Conservation (phyloP, 2,113 vertebrate species). For the Gyps fulvus region DNA sequence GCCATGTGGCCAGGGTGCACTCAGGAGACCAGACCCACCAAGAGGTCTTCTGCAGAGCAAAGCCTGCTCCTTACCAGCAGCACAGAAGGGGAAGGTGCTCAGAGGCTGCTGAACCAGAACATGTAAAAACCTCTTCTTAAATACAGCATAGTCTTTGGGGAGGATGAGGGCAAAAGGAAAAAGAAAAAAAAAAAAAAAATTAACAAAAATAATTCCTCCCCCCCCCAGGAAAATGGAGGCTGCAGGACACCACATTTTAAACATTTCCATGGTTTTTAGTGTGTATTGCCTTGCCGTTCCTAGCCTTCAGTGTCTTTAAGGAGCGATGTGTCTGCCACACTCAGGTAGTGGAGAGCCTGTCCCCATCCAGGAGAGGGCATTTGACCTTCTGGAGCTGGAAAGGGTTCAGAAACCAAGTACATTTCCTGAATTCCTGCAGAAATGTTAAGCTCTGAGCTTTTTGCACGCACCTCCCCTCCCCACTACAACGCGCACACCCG, state of each 20-base stretch:
- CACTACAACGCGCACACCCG: fast-evolving
- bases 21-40: neutral
- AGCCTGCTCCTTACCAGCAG: neutral
- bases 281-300: neutral
- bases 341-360: neutral
- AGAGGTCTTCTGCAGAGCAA: neutral
- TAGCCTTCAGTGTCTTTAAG: neutral
- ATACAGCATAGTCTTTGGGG: neutral
- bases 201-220: neutral
- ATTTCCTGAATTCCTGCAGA: neutral
- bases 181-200: neutral
- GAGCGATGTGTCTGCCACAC: fast-evolving
- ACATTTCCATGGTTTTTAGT: neutral
- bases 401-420: neutral
- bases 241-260: neutral
- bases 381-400: neutral
- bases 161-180: neutral
- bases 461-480: fast-evolving
- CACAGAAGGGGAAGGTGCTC: neutral
- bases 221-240: neutral
- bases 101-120: neutral
- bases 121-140: neutral
- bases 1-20: fast-evolving
- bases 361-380: neutral
- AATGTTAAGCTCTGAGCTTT: neutral